Percentiles rank a stretch among this genome's conserved stretches.
Evolutionary conservation across 2,113 vertebrate species (phyloP).

Genomic region (Holacanthus passer): DNA sequence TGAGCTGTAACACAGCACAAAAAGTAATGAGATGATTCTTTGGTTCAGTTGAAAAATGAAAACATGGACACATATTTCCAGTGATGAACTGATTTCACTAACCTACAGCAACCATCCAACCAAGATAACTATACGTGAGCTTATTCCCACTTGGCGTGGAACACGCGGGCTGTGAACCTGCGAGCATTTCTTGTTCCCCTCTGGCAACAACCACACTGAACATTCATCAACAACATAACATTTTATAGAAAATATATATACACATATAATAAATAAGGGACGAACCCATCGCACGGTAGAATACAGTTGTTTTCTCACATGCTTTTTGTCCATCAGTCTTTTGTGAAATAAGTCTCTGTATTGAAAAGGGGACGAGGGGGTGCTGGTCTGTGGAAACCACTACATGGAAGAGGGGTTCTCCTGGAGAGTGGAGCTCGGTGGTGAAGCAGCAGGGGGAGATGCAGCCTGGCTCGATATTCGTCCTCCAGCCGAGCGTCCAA

Average conservation of each 20-base stretch:
- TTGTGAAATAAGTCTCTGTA: constrained; percentile 68
- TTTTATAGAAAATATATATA: constrained; percentile 77
- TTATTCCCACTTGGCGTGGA: constrained; percentile 26
- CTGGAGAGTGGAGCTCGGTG: constrained; percentile 42
- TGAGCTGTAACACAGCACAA: constrained; percentile 39
- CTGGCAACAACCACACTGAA: constrained; percentile 59
- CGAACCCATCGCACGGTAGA: constrained; percentile 44
- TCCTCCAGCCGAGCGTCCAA: constrained; percentile 65
- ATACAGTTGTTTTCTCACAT: constrained; percentile 70
- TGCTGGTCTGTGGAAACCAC: constrained; percentile 50
- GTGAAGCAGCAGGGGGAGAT: constrained; percentile 35
- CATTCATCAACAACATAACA: constrained; percentile 64
- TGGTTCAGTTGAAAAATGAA: constrained; percentile 76
- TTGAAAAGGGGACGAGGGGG: constrained; percentile 36
- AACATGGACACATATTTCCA: constrained; percentile 23
- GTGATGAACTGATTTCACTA: constrained; percentile 11
- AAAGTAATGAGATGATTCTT: constrained; percentile 69
- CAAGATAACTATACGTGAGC: constrained; percentile 7
- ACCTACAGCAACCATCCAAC: constrained; percentile 42
- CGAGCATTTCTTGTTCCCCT: constrained; percentile 43
- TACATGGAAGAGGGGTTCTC: constrained; percentile 50
- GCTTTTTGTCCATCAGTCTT: constrained; percentile 76
- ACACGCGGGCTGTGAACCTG: constrained; percentile 18
- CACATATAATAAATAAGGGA: constrained; percentile 82
- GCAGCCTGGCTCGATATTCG: constrained; percentile 32